Conservation (phyloP, 2,113 vertebrate genomes). For the Gymnogyps californianus region DNA sequence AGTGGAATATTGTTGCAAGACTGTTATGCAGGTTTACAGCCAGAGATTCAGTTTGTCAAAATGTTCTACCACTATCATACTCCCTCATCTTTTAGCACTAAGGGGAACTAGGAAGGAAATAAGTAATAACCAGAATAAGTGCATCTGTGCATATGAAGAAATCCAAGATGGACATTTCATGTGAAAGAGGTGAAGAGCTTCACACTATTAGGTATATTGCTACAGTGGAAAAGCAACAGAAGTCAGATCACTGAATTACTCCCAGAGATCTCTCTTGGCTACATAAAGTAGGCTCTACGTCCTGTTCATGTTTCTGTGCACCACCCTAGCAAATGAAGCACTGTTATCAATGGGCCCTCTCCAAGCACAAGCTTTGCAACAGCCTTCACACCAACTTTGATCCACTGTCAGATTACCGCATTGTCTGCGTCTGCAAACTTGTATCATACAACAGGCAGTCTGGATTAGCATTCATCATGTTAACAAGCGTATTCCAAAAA, state of each 20-base stretch:
- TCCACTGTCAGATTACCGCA: not conserved
- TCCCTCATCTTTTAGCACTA: not conserved
- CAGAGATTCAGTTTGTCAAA: not conserved
- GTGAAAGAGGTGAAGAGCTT: not conserved
- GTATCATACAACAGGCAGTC: not conserved
- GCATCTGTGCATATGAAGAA: not conserved
- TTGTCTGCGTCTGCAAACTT: not conserved
- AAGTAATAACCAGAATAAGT: not conserved
- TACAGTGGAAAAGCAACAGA: not conserved
- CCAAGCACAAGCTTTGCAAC: not conserved
- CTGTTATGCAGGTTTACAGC: not conserved
- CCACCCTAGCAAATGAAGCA: not conserved
- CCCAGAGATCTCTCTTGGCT: not conserved
- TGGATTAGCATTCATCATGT: not conserved
- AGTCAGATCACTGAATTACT: not conserved
- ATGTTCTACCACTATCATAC: not conserved
- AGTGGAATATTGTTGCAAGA: not conserved
- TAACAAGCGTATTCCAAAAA: not conserved
- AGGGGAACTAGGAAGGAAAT: not conserved
- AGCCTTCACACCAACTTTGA: not conserved
- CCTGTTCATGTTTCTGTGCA: not conserved
- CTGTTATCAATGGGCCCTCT: not conserved
- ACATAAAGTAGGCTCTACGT: not conserved
- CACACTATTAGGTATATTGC: not conserved
- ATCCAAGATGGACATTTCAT: not conserved